Percentiles rank a stretch among this genome's conserved stretches.
phyloP scores from a whole-genome alignment of 2,888 invertebrate species.

The Drosophila kanekoi region DNA sequence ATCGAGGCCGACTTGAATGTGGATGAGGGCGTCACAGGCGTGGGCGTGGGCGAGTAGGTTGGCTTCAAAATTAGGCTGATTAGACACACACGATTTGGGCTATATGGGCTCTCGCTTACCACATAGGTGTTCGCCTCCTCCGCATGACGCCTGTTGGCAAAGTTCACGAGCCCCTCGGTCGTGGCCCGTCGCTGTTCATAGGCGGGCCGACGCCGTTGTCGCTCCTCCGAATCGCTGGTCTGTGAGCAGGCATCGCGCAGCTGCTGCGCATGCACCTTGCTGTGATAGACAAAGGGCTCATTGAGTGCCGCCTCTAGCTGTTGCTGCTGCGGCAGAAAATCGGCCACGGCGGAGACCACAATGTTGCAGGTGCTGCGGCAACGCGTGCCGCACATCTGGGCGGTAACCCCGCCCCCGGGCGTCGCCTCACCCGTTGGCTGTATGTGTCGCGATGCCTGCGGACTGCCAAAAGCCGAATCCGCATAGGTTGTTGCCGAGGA shows the following conservation, averaged over 20 bases:
- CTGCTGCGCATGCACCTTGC: slow-evolving; percentile 82
- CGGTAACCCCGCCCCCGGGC: slow-evolving; percentile 39
- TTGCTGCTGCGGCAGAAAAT: slow-evolving; percentile 63
- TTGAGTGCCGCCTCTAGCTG: slow-evolving; percentile 56
- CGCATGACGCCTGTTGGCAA: slow-evolving; percentile 63
- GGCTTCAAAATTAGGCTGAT: slow-evolving; percentile 47
- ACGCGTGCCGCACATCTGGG: slow-evolving; percentile 81
- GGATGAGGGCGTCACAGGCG: slow-evolving; percentile 69
- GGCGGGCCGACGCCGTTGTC: slow-evolving; percentile 78
- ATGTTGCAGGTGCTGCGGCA: slow-evolving; percentile 90
- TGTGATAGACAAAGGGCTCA: slow-evolving; percentile 83
- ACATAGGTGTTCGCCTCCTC: slow-evolving; percentile 84
- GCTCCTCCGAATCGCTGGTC: slow-evolving; percentile 84
- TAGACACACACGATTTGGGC: background rate
- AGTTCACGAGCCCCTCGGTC: slow-evolving; percentile 72
- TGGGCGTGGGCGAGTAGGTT: slow-evolving; percentile 61
- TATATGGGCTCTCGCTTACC: slow-evolving; percentile 64
- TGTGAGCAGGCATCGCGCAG: slow-evolving; percentile 84
- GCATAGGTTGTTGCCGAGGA: slow-evolving; percentile 84
- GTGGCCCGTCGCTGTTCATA: slow-evolving; percentile 81
- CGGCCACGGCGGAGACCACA: slow-evolving; percentile 86
- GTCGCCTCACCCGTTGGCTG: slow-evolving; percentile 4
- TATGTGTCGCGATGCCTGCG: slow-evolving; percentile 73
- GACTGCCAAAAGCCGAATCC: slow-evolving; percentile 86
- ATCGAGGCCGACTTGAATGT: slow-evolving; percentile 83